Percentiles rank a stretch among this genome's conserved stretches.
Conservation (phyloP, 64 coral and sea anemone genomes). For the Stichodactyla helianthus region DNA sequence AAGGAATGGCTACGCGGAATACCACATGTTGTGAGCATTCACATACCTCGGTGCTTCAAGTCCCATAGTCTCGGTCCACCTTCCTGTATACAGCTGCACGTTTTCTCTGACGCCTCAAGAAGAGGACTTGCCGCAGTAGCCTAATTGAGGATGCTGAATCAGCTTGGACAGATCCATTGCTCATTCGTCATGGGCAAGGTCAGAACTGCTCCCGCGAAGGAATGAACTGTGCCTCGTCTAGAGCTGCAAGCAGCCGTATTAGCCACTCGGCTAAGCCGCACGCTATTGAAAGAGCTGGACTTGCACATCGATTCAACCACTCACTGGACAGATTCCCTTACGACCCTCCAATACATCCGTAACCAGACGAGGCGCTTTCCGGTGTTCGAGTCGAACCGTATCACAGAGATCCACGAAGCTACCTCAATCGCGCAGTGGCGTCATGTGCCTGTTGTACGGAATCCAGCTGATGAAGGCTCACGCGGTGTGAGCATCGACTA, state of each 20-base stretch:
- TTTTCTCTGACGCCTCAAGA: no score
- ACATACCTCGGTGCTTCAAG: slow-evolving; percentile 35
- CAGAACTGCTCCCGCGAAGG: slow-evolving; percentile 13
- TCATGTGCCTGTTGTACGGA: background rate
- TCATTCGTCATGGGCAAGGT: slow-evolving; percentile 27
- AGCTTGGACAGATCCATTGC: background rate
- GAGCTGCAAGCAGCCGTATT: slow-evolving; percentile 36
- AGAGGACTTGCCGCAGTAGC: slow-evolving; percentile 15
- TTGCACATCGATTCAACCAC: background rate
- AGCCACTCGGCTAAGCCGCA: background rate
- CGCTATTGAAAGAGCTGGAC: slow-evolving; percentile 15
- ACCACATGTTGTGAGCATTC: background rate
- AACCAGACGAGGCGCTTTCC: slow-evolving; percentile 34
- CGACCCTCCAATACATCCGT: slow-evolving; percentile 26
- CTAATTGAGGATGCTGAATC: slow-evolving; percentile 22
- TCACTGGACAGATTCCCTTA: slow-evolving; percentile 35
- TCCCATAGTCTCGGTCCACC: background rate
- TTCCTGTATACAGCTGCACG: background rate
- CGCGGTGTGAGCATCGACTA: slow-evolving; percentile 7
- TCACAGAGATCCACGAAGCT: slow-evolving; percentile 15
- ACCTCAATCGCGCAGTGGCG: slow-evolving; percentile 27
- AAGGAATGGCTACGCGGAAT: slow-evolving; percentile 1
- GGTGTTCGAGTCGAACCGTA: slow-evolving; percentile 29
- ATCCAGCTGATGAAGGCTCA: slow-evolving; percentile 29
- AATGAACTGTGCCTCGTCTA: slow-evolving; percentile 43